A percentile compares a stretch with the other conserved stretches of the same genome.
These are phyloP conservation scores for Meriones psammophilus DNA, from an alignment of 2,797 vertebrate genomes.

Conservation along the genomic window DNA sequence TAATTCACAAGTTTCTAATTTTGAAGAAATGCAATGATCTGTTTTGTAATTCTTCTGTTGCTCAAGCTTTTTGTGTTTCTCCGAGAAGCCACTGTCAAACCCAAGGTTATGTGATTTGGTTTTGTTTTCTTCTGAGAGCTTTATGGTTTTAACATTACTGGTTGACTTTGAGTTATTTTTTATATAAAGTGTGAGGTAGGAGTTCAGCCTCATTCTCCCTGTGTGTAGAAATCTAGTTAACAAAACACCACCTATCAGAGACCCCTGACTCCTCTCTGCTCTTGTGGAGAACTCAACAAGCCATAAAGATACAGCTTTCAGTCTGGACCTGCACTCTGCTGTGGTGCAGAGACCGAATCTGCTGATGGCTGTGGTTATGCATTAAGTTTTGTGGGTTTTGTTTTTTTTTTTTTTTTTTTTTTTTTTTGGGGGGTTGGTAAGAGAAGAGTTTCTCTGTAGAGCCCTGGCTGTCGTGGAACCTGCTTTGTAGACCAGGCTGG, in stretches of 20 bases:
- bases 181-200: background rate
- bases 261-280: background rate
- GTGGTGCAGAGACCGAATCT: background rate
- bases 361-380: background rate
- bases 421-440: background rate
- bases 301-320: background rate
- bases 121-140: slow-evolving; percentile 21
- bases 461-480: background rate
- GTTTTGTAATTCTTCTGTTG: background rate
- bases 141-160: background rate
- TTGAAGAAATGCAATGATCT: background rate
- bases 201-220: background rate
- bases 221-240: background rate
- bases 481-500: background rate
- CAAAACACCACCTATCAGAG: background rate
- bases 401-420: background rate
- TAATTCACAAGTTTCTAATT: background rate
- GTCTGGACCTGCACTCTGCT: background rate
- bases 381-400: background rate
- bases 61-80: background rate
- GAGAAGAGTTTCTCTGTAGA: background rate
- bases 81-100: background rate
- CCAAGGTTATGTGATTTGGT: background rate
- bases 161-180: background rate
- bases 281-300: background rate